phyloP scores from a whole-genome alignment of 2,888 invertebrate genomes.

The Cryptus viduatorius region DNA sequence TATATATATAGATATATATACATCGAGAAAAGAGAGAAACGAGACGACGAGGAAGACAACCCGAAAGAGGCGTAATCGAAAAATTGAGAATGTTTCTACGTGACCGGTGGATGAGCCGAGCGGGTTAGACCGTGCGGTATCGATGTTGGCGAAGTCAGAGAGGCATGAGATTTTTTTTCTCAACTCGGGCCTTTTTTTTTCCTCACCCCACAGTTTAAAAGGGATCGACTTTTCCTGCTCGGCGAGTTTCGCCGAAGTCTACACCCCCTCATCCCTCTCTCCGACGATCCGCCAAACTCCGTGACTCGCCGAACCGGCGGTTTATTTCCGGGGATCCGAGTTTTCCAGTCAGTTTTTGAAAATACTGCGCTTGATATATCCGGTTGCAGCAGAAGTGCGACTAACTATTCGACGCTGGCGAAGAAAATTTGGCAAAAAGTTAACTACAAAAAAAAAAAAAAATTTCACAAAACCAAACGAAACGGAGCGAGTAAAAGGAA shows the following conservation, averaged over 20 bases:
- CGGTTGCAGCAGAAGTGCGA: too few relatives aligned
- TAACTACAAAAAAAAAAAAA: too few relatives aligned
- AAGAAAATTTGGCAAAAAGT: too few relatives aligned
- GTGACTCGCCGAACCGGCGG: slow-evolving; percentile 22
- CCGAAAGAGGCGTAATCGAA: slow-evolving; percentile 49
- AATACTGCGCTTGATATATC: too few relatives aligned
- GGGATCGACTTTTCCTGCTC: slow-evolving; percentile 40
- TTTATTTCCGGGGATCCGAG: slow-evolving; percentile 16
- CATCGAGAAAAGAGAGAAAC: neutral
- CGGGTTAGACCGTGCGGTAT: slow-evolving; percentile 32
- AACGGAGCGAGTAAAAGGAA: too few relatives aligned
- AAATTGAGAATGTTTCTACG: slow-evolving; percentile 65
- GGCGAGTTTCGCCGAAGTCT: slow-evolving; percentile 6
- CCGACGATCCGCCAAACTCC: neutral
- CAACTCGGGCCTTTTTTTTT: neutral
- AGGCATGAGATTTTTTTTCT: slow-evolving; percentile 7
- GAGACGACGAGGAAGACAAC: neutral
- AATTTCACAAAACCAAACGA: too few relatives aligned
- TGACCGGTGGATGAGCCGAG: slow-evolving; percentile 55
- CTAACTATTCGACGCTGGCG: too few relatives aligned
- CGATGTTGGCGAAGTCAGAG: slow-evolving; percentile 25
- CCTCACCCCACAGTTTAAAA: slow-evolving; percentile 8
- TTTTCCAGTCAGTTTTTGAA: too few relatives aligned
- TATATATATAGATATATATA: too few relatives aligned
- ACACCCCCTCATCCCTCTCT: neutral